Conservation (phyloP, 2,888 invertebrate species). For the Gandaritis pyraliata region DNA sequence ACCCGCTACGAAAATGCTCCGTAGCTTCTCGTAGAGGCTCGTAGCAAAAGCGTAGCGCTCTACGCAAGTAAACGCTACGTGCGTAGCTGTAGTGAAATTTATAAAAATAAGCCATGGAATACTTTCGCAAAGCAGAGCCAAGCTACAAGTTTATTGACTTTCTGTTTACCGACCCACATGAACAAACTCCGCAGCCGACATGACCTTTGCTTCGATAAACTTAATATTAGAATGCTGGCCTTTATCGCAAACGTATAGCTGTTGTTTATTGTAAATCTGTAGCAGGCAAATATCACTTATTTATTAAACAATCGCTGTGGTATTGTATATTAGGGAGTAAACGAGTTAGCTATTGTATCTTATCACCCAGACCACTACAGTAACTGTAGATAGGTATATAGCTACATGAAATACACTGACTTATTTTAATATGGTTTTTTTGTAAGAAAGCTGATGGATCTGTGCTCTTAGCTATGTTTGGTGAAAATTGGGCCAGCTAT, state of each 20-base stretch:
- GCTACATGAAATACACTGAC: too few relatives aligned
- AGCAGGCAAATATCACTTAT: slow-evolving; percentile 5
- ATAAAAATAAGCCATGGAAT: slow-evolving; percentile 23
- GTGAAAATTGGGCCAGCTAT: too few relatives aligned
- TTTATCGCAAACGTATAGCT: slow-evolving; percentile 27
- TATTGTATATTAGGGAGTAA: not conserved
- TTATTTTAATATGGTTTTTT: too few relatives aligned
- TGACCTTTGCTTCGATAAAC: slow-evolving; percentile 48
- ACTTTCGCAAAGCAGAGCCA: slow-evolving; percentile 27
- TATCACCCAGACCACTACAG: too few relatives aligned
- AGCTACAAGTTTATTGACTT: slow-evolving; percentile 44
- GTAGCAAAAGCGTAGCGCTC: slow-evolving; percentile 15
- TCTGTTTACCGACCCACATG: slow-evolving; percentile 45
- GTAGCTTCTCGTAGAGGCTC: slow-evolving; percentile 19
- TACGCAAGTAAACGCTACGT: not conserved
- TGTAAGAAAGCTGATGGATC: too few relatives aligned
- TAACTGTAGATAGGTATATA: too few relatives aligned
- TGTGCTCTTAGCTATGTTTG: too few relatives aligned
- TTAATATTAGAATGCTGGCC: slow-evolving; percentile 45
- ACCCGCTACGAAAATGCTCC: not conserved
- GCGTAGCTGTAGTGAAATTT: slow-evolving; percentile 7
- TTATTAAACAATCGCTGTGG: not conserved
- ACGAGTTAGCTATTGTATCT: not conserved
- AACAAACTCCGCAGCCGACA: slow-evolving; percentile 42
- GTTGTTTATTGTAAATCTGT: slow-evolving; percentile 26